Evolutionary conservation across 2,113 vertebrate genomes (phyloP).

Genomic region (Cathartes aura): DNA sequence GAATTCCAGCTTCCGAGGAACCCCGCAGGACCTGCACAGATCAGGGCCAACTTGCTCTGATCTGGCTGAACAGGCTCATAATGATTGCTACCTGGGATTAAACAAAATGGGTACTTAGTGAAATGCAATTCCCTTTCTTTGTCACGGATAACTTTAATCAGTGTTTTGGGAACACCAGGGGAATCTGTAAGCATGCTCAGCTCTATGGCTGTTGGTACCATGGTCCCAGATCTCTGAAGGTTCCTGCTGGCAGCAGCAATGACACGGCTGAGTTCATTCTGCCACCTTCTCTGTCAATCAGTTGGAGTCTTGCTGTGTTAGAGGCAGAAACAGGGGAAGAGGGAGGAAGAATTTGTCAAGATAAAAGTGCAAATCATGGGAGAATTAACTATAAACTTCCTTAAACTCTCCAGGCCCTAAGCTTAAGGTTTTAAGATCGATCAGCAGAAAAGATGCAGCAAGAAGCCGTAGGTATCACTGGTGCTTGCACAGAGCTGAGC

Average conservation of each 20-base stretch:
- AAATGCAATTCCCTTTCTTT: constrained; percentile 19
- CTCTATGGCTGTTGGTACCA: background rate
- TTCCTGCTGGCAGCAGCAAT: background rate
- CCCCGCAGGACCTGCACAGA: background rate
- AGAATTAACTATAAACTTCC: background rate
- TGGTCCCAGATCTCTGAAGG: fast-evolving
- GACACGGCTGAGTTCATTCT: background rate
- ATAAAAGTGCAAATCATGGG: background rate
- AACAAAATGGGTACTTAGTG: constrained; percentile 13
- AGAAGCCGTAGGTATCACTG: background rate
- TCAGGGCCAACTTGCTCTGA: constrained; percentile 5
- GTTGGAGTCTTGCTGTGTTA: background rate
- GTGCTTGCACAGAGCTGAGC: background rate
- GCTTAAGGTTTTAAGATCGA: background rate
- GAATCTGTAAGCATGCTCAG: background rate
- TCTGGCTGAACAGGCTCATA: background rate
- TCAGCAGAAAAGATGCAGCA: fast-evolving
- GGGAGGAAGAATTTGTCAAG: background rate
- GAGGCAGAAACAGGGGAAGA: background rate
- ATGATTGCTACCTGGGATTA: constrained; percentile 7
- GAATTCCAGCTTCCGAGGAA: background rate
- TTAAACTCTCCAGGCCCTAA: background rate
- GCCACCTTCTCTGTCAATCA: background rate
- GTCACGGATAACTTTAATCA: background rate
- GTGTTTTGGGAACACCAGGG: background rate